Evolutionary conservation across 1,140 invertebrate genomes (phyloP).

Genomic region (Papilio polyxenes): DNA sequence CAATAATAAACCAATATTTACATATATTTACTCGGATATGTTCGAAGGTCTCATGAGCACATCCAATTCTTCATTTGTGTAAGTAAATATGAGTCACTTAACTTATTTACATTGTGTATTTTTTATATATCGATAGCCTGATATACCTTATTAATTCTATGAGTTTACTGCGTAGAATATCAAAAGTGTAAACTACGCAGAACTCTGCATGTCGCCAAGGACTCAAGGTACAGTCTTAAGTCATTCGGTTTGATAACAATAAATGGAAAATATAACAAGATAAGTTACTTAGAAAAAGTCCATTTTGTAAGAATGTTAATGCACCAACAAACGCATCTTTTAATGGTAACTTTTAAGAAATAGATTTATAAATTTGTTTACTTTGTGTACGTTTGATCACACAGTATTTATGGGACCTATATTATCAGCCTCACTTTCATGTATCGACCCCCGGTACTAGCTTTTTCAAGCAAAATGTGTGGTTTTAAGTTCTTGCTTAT

Average conservation of each 20-base stretch:
- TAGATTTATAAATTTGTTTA: not conserved
- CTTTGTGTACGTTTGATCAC: not conserved
- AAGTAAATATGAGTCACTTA: conserved; percentile 1
- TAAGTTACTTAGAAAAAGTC: too few species aligned
- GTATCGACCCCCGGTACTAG: not conserved
- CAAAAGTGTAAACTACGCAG: not conserved
- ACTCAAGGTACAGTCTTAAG: not conserved
- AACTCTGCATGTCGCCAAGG: not conserved
- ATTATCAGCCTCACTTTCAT: not conserved
- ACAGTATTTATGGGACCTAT: too few species aligned
- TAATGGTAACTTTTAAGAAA: too few species aligned
- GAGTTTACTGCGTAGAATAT: conserved; percentile 3
- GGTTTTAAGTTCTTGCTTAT: too few species aligned
- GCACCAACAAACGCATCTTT: not conserved
- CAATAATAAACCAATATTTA: not conserved
- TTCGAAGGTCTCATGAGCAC: not conserved
- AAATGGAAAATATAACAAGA: not conserved
- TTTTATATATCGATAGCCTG: not conserved
- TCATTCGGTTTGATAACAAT: not conserved
- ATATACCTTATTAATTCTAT: not conserved
- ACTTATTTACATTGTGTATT: not conserved
- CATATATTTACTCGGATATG: not conserved
- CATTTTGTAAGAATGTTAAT: not conserved
- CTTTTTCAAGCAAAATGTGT: too few species aligned
- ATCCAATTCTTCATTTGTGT: not conserved